These are phyloP conservation scores for Otolemur garnettii DNA, from an alignment of 2,113 vertebrate genomes.

Conservation along the genomic window DNA sequence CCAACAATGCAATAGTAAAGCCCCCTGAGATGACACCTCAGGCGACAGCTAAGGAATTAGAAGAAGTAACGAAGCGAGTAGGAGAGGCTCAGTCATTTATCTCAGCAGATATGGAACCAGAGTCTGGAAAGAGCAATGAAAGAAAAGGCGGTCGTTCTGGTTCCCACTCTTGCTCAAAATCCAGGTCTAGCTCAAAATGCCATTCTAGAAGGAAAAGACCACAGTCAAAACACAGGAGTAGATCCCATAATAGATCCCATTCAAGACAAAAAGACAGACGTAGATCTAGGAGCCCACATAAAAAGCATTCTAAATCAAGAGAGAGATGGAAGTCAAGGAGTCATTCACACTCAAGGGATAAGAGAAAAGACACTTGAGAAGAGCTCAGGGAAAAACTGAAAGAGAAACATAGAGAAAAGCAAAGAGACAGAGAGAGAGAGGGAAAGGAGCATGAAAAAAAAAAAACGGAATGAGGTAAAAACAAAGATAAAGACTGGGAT, in stretches of 20 bases:
- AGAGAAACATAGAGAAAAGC: conserved; percentile 87
- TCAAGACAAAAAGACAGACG: conserved; percentile 90
- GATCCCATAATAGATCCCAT: conserved; percentile 89
- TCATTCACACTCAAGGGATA: conserved; percentile 92
- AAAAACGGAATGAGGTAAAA: conserved; percentile 86
- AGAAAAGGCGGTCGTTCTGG: conserved; percentile 90
- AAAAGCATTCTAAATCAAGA: conserved; percentile 92
- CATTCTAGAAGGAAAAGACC: conserved; percentile 93
- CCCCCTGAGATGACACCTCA: conserved; percentile 98
- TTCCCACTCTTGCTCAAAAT: conserved; percentile 91
- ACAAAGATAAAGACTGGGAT: conserved; percentile 74
- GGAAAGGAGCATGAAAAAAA: conserved; percentile 85
- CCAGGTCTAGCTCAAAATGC: conserved; percentile 91
- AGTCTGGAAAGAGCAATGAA: conserved; percentile 89
- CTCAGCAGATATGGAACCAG: conserved; percentile 96
- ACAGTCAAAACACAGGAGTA: conserved; percentile 93
- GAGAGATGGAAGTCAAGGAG: conserved; percentile 92
- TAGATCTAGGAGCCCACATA: conserved; percentile 90
- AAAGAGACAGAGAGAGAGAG: conserved; percentile 86
- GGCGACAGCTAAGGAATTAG: conserved; percentile 97
- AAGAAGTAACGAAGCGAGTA: conserved; percentile 98
- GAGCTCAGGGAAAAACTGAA: conserved; percentile 86
- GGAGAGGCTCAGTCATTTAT: conserved; percentile 97
- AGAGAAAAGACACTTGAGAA: conserved; percentile 90
- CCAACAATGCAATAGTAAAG: conserved; percentile 99